phyloP scores from a whole-genome alignment of 2,113 vertebrate genomes.

The Dasyurus viverrinus region DNA sequence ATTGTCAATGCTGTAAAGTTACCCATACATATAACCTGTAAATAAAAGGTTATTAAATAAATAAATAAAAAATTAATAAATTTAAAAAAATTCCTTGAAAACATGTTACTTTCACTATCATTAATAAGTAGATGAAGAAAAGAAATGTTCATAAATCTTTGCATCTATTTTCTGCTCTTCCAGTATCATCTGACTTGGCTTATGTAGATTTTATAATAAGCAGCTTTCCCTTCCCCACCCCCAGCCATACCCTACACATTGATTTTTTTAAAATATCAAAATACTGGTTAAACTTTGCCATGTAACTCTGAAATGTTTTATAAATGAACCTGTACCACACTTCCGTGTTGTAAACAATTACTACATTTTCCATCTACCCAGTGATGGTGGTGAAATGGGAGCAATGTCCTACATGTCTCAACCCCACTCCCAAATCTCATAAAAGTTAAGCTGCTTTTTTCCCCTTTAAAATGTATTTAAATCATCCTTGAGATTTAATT shows the following conservation, averaged over 20 bases:
- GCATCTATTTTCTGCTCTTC: not conserved
- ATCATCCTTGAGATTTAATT: not conserved
- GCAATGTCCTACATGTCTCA: not conserved
- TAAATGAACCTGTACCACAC: not conserved
- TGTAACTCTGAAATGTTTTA: not conserved
- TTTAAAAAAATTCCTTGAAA: not conserved
- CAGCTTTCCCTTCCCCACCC: not conserved
- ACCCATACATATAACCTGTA: too few species aligned
- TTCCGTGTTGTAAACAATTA: not conserved
- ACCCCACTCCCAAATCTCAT: not conserved
- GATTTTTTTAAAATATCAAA: not conserved
- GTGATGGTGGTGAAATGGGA: not conserved
- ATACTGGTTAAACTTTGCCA: not conserved
- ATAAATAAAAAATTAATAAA: too few species aligned
- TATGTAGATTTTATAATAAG: not conserved
- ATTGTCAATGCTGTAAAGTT: too few species aligned
- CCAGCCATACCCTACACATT: not conserved
- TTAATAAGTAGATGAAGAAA: not conserved
- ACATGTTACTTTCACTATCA: not conserved
- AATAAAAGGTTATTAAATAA: too few species aligned
- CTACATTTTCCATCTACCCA: not conserved
- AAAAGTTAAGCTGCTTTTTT: not conserved
- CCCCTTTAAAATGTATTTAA: not conserved
- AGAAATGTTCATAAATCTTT: not conserved
- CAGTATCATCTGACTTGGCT: not conserved